Evolutionary conservation across 2,113 vertebrate genomes (phyloP), one percentile per base, ranked within the genome.

Genomic region (Ailuropoda melanoleuca): DNA sequence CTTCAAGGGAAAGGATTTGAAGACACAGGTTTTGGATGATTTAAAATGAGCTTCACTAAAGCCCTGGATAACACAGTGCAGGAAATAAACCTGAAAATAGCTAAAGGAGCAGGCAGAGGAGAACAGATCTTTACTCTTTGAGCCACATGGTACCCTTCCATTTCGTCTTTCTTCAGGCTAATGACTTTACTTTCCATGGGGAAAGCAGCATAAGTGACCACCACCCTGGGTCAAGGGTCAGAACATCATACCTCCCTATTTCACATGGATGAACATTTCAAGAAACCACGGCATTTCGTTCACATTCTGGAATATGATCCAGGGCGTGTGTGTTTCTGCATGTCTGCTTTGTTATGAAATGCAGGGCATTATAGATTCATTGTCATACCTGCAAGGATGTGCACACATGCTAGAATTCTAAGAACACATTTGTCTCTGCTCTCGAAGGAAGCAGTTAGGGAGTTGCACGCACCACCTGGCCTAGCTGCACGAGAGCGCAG

Each of bases 31-130:
- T 96, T 80, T 26, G 53, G 72, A 53, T 74, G 95, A 89, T 95
- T 96, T 92, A 89, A 90, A 85, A 97, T 37, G 90, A 97, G 64
- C 66, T 53, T 96, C 53, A 10, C 81, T 90, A 96, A 94, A 95
- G 88, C 91, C 78, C 37, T 55, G 46, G 96, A 95, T 96, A 94
- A 89, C 46, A 75, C 24, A 53, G 72, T 58, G 37, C 17, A 24
- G 58, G 81, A 84, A 88, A 74, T 31, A 91, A 86, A 88, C 58
- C 92, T 83, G 72, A 68, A 93, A 95, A 94, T 68, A 93, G 64
- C 72, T 50, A 46, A n/a, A 84, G 39, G 31, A 86, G 15, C n/a
- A 85, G 43, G 6, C 29, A 58, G 77, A 48, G 50, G 46, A 53
- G 3, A 46, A 50, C 26, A 53, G 60, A 66, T 74, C 48, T 82